phyloP scores from a whole-genome alignment of 2,888 invertebrate genomes.

The Caprella mutica region DNA sequence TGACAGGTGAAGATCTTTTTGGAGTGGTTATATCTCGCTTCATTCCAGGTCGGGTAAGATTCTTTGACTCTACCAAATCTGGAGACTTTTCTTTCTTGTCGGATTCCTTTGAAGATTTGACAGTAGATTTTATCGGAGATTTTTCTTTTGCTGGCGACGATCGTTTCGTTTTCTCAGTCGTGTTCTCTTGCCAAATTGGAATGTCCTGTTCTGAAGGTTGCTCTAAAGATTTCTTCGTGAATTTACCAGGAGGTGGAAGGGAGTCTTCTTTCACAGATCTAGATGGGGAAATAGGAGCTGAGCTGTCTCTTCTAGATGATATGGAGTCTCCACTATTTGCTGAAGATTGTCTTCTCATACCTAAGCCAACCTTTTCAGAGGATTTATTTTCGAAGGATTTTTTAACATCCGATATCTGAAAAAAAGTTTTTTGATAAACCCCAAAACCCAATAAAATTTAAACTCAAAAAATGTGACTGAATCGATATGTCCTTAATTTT shows the following conservation, averaged over 20 bases:
- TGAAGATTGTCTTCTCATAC: slow-evolving; percentile 1
- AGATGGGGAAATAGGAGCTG: slow-evolving; percentile 18
- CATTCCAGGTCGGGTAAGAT: not conserved
- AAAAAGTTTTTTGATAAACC: not conserved
- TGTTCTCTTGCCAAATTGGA: too few species aligned
- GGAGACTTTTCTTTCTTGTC: not conserved
- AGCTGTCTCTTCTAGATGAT: slow-evolving; percentile 13
- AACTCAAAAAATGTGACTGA: too few species aligned
- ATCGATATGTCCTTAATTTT: too few species aligned
- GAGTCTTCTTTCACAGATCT: not conserved
- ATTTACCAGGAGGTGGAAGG: not conserved
- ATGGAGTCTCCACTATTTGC: slow-evolving; percentile 3
- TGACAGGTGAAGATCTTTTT: slow-evolving; percentile 9
- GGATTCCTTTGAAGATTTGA: not conserved
- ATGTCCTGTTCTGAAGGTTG: too few species aligned
- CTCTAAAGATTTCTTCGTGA: not conserved
- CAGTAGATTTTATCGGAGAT: too few species aligned
- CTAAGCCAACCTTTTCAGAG: not conserved
- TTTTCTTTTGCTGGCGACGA: too few species aligned
- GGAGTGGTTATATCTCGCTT: slow-evolving; percentile 1
- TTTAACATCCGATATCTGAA: slow-evolving; percentile 31
- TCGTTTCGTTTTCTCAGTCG: too few species aligned
- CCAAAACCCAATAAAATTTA: too few species aligned
- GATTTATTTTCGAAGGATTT: slow-evolving; percentile 26
- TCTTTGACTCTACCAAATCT: not conserved